phyloP scores from a whole-genome alignment of 2,797 vertebrate genomes.

The Cephalopachus bancanus region DNA sequence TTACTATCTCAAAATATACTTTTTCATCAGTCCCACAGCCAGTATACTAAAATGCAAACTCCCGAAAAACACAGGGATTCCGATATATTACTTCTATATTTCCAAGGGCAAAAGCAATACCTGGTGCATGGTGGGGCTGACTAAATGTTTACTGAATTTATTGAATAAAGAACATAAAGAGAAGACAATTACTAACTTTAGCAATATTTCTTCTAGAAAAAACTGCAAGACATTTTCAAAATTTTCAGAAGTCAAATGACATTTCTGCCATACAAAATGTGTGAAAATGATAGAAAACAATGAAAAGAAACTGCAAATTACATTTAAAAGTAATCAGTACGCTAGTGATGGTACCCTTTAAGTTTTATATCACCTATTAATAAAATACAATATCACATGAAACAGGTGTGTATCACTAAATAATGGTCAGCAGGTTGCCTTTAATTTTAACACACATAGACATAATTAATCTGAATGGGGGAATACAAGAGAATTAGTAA shows the following conservation, averaged over 20 bases:
- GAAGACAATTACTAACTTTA: slow-evolving; percentile 23
- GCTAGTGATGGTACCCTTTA: neutral
- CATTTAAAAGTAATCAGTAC: neutral
- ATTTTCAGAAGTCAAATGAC: neutral
- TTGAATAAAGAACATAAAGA: slow-evolving; percentile 7
- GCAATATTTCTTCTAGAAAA: neutral
- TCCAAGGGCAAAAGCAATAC: neutral
- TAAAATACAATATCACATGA: neutral
- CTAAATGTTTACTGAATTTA: neutral
- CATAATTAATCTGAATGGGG: neutral
- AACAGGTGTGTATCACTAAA: neutral
- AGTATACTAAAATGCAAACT: neutral
- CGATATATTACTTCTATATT: neutral
- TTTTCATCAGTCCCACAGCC: neutral
- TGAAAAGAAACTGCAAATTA: neutral
- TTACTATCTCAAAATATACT: neutral
- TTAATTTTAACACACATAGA: neutral
- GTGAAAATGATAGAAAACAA: neutral
- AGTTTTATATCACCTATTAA: neutral
- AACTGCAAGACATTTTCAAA: neutral
- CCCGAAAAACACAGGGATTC: neutral
- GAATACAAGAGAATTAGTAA: slow-evolving; percentile 16
- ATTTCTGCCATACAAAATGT: neutral
- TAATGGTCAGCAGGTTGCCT: neutral
- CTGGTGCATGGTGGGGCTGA: neutral